Conservation (phyloP, 1,140 invertebrate species). For the Ganaspis sp. region DNA sequence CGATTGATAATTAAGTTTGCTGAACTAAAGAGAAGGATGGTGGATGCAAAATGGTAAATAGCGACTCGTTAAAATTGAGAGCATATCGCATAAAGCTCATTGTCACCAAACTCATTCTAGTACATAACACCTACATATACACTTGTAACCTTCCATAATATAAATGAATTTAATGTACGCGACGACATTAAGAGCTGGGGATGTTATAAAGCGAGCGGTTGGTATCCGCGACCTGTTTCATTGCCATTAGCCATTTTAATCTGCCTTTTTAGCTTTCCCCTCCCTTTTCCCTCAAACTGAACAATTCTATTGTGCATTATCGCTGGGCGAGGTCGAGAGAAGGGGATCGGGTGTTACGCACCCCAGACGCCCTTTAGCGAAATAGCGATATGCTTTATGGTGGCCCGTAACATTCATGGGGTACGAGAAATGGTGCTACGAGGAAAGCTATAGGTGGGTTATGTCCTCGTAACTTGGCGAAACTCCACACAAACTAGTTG, state of each 20-base stretch:
- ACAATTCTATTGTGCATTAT: constrained; percentile 50
- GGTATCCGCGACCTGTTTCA: constrained; percentile 12
- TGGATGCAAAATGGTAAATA: constrained; percentile 8
- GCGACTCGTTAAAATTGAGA: not conserved
- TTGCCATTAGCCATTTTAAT: constrained; percentile 29
- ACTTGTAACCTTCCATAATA: constrained; percentile 12
- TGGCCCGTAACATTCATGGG: constrained; percentile 54
- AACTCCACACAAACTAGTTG: constrained; percentile 51
- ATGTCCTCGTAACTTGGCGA: constrained; percentile 56
- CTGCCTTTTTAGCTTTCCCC: constrained; percentile 22
- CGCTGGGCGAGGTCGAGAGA: constrained; percentile 30
- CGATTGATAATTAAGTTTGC: constrained; percentile 3
- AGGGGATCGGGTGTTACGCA: constrained; percentile 4
- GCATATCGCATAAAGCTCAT: not conserved
- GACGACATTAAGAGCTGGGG: constrained; percentile 21
- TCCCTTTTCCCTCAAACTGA: not conserved
- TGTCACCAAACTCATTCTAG: constrained; percentile 8
- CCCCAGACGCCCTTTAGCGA: constrained; percentile 43
- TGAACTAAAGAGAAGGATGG: not conserved
- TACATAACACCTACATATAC: constrained; percentile 1
- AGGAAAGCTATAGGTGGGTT: constrained; percentile 52
- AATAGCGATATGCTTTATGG: constrained; percentile 58
- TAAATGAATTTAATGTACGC: constrained; percentile 26
- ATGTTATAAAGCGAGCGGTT: not conserved
- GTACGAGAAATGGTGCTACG: constrained; percentile 37